Evolutionary conservation across 1,140 invertebrate genomes (phyloP).

Genomic region (Ruditapes philippinarum): DNA sequence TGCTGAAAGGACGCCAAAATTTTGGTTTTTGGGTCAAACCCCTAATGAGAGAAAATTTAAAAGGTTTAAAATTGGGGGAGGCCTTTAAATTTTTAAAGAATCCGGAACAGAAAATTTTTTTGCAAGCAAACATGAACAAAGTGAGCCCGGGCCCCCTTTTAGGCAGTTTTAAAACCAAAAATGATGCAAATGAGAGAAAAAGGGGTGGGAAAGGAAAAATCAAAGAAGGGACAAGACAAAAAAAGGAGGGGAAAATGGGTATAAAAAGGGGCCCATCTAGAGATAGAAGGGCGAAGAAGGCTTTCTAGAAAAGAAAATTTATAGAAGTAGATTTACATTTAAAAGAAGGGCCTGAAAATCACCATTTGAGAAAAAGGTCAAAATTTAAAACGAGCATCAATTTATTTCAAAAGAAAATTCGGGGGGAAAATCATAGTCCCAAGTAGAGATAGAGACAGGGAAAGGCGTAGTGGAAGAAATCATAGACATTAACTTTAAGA

Average conservation of each 20-base stretch:
- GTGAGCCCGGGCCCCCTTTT: too few species aligned
- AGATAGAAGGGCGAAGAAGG: slow-evolving; percentile 1
- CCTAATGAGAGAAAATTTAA: not conserved
- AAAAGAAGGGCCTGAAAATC: slow-evolving; percentile 2
- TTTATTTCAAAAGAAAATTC: too few species aligned
- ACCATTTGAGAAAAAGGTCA: slow-evolving; percentile 18
- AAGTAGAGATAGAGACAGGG: slow-evolving; percentile 12
- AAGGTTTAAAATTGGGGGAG: too few species aligned
- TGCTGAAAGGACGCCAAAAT: not conserved
- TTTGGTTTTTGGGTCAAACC: not conserved
- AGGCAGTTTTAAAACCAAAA: too few species aligned
- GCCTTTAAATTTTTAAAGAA: slow-evolving; percentile 12
- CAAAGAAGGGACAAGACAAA: not conserved
- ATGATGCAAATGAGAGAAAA: not conserved
- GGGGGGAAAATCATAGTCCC: not conserved
- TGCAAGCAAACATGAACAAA: not conserved
- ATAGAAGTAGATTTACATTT: not conserved
- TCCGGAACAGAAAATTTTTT: not conserved
- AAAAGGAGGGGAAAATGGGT: not conserved
- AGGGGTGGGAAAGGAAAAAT: not conserved
- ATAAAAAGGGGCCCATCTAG: not conserved
- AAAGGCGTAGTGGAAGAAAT: not conserved
- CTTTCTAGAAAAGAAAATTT: not conserved
- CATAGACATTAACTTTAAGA: not conserved
- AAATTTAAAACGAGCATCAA: too few species aligned